Evolutionary conservation across 2,888 invertebrate species (phyloP).

Genomic region (Drosophila longiperda): DNA sequence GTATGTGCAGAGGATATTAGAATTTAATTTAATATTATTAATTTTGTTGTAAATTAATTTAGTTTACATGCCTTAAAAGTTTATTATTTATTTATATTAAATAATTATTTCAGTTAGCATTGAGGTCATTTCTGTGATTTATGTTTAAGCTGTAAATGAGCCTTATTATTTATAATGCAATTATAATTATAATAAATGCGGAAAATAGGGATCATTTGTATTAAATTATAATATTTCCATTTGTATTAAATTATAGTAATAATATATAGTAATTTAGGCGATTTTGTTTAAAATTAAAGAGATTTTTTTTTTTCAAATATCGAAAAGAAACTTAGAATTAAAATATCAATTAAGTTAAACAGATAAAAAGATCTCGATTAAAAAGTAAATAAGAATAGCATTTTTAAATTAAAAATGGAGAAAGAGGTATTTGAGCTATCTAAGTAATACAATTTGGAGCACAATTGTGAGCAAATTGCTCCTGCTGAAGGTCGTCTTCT

Average conservation of each 20-base stretch:
- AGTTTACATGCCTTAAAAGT: not conserved
- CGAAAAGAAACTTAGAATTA: not conserved
- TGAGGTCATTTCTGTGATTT: not conserved
- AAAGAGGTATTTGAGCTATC: not conserved
- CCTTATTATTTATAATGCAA: not conserved
- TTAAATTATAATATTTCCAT: too few species aligned
- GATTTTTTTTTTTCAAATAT: not conserved
- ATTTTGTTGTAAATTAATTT: not conserved
- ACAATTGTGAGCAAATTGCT: not conserved
- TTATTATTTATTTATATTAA: too few species aligned
- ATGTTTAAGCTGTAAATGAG: not conserved
- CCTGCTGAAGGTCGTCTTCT: constrained; percentile 14
- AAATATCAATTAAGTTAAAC: not conserved
- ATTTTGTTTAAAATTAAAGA: not conserved
- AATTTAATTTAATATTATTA: not conserved
- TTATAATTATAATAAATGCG: not conserved
- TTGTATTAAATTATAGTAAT: too few species aligned
- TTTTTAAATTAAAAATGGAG: not conserved
- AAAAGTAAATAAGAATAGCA: not conserved
- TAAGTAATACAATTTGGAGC: not conserved
- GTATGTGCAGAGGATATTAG: not conserved
- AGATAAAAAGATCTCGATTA: not conserved
- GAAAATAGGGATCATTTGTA: not conserved
- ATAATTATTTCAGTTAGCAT: not conserved
- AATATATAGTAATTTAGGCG: too few species aligned